Evolutionary conservation across 2,113 vertebrate species (phyloP), one percentile per base, ranked within the genome.

Genomic region (Neodontobutis hainanensis): DNA sequence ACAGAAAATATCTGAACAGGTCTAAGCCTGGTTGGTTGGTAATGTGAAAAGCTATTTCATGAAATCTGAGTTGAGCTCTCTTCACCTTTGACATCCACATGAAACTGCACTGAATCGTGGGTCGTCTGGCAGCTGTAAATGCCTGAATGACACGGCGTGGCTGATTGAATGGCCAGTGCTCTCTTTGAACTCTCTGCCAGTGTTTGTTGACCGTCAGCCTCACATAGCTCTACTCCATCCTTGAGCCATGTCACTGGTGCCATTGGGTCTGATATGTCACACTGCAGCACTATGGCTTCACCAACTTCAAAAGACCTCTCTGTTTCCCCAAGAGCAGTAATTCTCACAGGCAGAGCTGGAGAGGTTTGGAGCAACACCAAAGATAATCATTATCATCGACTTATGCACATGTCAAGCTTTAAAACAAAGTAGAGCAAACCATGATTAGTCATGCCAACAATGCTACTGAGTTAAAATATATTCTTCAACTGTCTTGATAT

Each of bases 31-130:
- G 19, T 27, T 27, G 19, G 3, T 27, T 27, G 19, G 14, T 55
- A 55, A 38, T 15, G 52, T 14, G 14, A 55, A 36, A 55, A 38
- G 52, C 52, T 2, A 3, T 14, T 35, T 10, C 11, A 7, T 38
- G 19, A 27, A 27, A 27, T 27, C 19, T 27, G 19, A 27, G 19
- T 27, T 27, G 19, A 58, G 56, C 16, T 64, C 83, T 70, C 73
- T 68, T 91, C 91, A 94, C 93, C 93, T 88, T 91, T 84, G 66
- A 93, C 88, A 58, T 92, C 91, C 84, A 93, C 89, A 67, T 82
- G 86, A 88, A 91, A 91, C 59, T 84, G 81, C 63, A 86, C 7
- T 19, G 71, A 80, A 59, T 92, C 88, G 70, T 90, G 82, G 65
- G 76, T 77, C 49, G 91, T 86, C 68, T 88, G 81, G 77, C 91